phyloP scores from a whole-genome alignment of 1,140 invertebrate species.

The Bradysia coprophila region DNA sequence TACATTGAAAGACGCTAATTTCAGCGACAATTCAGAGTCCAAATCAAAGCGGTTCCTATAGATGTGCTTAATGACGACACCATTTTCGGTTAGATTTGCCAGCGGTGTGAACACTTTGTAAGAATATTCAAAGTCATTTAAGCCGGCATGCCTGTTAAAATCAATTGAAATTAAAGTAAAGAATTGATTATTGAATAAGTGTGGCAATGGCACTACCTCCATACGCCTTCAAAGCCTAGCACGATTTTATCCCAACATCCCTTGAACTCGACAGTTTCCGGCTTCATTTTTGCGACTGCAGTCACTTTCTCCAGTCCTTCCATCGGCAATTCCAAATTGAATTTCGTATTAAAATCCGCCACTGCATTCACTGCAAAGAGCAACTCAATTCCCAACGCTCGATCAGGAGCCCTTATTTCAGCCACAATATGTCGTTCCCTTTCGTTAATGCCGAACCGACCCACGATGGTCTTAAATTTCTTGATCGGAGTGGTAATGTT shows the following conservation, averaged over 20 bases:
- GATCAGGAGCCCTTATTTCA: slow-evolving; percentile 39
- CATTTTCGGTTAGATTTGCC: slow-evolving; percentile 50
- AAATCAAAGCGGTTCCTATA: slow-evolving; percentile 40
- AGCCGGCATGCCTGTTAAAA: too few relatives aligned
- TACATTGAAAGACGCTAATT: slow-evolving; percentile 42
- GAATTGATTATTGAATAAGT: too few relatives aligned
- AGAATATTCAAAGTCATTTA: slow-evolving; percentile 56
- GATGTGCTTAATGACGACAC: slow-evolving; percentile 44
- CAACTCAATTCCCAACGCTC: slow-evolving; percentile 45
- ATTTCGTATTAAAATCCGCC: slow-evolving; percentile 47
- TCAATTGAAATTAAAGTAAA: too few relatives aligned
- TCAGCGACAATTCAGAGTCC: slow-evolving; percentile 43
- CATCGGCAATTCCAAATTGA: slow-evolving; percentile 49
- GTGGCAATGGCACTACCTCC: too few relatives aligned
- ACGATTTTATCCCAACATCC: slow-evolving; percentile 52
- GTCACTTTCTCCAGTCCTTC: slow-evolving; percentile 42
- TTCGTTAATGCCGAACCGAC: slow-evolving; percentile 50
- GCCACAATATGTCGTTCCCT: slow-evolving; percentile 46
- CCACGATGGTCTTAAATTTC: slow-evolving; percentile 37
- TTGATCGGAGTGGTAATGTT: slow-evolving; percentile 53
- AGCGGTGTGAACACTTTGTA: slow-evolving; percentile 58
- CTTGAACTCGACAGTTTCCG: slow-evolving; percentile 38
- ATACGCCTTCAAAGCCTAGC: slow-evolving; percentile 53
- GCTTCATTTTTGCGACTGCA: slow-evolving; percentile 12
- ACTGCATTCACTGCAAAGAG: slow-evolving; percentile 33